phyloP scores from a whole-genome alignment of 2,113 vertebrate species.

The Rhipidura dahli region DNA sequence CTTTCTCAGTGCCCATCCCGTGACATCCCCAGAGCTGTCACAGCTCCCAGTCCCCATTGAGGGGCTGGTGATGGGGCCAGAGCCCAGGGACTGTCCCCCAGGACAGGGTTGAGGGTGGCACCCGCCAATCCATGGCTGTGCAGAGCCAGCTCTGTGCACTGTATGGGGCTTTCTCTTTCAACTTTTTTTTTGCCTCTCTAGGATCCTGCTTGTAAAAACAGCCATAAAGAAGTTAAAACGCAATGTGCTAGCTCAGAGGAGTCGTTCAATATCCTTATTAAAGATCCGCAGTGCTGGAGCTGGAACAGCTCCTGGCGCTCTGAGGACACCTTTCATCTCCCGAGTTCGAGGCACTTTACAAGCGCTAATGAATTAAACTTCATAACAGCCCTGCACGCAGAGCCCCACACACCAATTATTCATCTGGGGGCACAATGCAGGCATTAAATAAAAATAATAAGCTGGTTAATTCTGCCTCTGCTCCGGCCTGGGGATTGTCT shows the following conservation, averaged over 20 bases:
- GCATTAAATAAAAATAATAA: constrained; percentile 56
- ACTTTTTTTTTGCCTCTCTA: neutral
- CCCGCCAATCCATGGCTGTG: accelerated
- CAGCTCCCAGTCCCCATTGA: neutral
- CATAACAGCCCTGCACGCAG: neutral
- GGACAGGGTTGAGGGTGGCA: neutral
- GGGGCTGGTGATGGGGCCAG: neutral
- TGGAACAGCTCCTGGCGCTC: constrained; percentile 13
- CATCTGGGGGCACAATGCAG: neutral
- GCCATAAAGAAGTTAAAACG: constrained; percentile 28
- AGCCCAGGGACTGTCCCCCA: neutral
- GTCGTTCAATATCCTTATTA: constrained; percentile 33
- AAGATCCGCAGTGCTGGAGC: neutral
- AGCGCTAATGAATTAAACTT: constrained; percentile 46
- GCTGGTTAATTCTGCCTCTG: constrained; percentile 29
- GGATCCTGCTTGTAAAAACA: constrained; percentile 10
- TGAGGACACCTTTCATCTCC: constrained; percentile 53
- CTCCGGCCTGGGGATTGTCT: neutral
- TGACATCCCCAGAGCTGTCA: neutral
- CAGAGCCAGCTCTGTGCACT: neutral
- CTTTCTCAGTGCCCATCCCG: neutral
- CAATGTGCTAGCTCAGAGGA: constrained; percentile 36
- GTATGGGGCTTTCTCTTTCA: neutral
- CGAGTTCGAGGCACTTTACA: constrained; percentile 3
- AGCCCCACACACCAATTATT: neutral